Conservation (phyloP, 2,888 invertebrate genomes). For the Himalopsyche anomala region DNA sequence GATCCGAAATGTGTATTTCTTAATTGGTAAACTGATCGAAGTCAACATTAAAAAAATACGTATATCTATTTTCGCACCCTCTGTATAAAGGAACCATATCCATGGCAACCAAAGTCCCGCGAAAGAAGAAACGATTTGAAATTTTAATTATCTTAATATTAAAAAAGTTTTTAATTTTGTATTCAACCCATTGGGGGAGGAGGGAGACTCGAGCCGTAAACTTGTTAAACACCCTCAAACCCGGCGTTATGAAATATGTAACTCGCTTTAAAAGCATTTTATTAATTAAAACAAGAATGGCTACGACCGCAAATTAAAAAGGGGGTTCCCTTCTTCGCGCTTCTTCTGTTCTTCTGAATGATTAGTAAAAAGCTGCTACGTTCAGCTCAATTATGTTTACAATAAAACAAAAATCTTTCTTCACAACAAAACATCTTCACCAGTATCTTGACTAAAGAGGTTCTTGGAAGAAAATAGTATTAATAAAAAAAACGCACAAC, state of each 20-base stretch:
- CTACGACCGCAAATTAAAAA: slow-evolving; percentile 38
- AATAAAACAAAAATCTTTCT: slow-evolving; percentile 1
- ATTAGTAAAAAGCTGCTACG: neutral
- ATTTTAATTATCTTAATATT: slow-evolving; percentile 62
- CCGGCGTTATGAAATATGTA: slow-evolving; percentile 36
- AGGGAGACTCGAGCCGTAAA: slow-evolving; percentile 22
- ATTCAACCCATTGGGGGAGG: slow-evolving; percentile 44
- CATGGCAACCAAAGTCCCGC: slow-evolving; percentile 40
- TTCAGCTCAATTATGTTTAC: neutral
- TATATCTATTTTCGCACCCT: too few species aligned
- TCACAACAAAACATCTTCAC: too few species aligned
- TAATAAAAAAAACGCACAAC: too few species aligned
- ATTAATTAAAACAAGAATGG: slow-evolving; percentile 40
- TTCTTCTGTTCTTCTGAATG: slow-evolving; percentile 24
- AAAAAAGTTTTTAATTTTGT: slow-evolving; percentile 63
- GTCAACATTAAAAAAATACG: too few species aligned
- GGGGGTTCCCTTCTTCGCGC: neutral
- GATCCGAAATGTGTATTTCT: too few species aligned
- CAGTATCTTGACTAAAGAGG: too few species aligned
- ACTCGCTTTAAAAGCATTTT: slow-evolving; percentile 35
- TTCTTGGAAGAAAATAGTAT: too few species aligned
- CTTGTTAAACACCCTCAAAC: slow-evolving; percentile 41
- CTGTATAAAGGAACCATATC: slow-evolving; percentile 3
- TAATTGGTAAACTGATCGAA: too few species aligned
- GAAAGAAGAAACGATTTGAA: slow-evolving; percentile 50